Base-by-base conservation (phyloP, 2,113 vertebrate species). In the Gobius niger region DNA sequence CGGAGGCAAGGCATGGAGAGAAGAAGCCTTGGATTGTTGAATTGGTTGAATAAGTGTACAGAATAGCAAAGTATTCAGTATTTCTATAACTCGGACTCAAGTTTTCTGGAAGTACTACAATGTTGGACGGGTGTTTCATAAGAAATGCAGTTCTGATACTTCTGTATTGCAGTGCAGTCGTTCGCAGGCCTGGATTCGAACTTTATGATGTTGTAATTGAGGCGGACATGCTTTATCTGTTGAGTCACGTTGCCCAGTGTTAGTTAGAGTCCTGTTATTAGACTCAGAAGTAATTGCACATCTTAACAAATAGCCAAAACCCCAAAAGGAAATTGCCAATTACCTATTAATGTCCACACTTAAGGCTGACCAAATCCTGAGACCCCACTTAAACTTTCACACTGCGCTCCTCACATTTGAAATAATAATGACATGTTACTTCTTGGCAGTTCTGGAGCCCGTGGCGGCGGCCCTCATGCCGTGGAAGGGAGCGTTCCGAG, bases 401-500 rank as follows among this genome's bases (percentile, higher is more conserved):
- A 11, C 52, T 54, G 16, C 8, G 7, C 41, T 42, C 9, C 42
- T n/a, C 57, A 40, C 13, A 60, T 60, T 41, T 44, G 3, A 42
- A 60, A 7, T 10, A 0, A 9, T 60, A 60, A 60, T 60, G 57
- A 60, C 40, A n/a, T 63, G 7, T 14, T 49, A 74, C 18, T 46
- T 63, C 2, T 9, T 13, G 42, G 50, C 56, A 72, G n/a, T 47
- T 66, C 1, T 42, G 14, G 16, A 57, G 63, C 46, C 14, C 44
- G 41, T 42, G 13, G n/a, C 4, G 47, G 40, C 61, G n/a, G 44
- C 50, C 16, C n/a, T 51, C 14, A n/a, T 6, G 9, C 44, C 7
- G 40, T 19, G 70, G 42, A 44, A 10, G 54, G 24, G n/a, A 53
- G 40, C 47, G 51, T 63, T 54, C 57, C 10, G 52, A 75, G 59